Evolutionary conservation across 2,888 invertebrate genomes (phyloP), one percentile per base, ranked within the genome.

Genomic region (Ochropleura leucogaster): DNA sequence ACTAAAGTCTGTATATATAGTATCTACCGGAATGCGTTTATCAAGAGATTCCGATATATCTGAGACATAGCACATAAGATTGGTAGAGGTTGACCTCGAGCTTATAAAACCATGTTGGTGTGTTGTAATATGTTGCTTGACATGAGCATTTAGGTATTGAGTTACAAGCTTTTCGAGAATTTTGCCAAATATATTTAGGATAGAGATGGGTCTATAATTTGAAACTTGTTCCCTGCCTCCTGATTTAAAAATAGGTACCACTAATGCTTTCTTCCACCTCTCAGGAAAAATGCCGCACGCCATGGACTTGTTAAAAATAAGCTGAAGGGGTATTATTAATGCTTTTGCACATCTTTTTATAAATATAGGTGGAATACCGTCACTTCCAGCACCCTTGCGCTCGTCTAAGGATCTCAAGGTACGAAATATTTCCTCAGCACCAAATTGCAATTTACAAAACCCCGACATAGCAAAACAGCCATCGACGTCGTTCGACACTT

Each of bases 111-210:
- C 20, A 30, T 55, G 55, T 55, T 67, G 20, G 12, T 67, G 67
- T 10, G 0, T 12, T 6, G 51, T 65, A 9, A 65, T 65, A 51
- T n/a, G 2, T n/a, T 51, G 51, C 51, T 66, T 51, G 30, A 57
- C 55, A 46, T 57, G 67, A 0, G 55, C 67, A 30, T 57, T 55
- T 12, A 57, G 12, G 8, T 18, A 4, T 46, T 46, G 46, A 7
- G 67, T 68, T 20, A 55, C 55, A 46, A 57, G 12, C 16, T 57
- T 67, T 55, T 68, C 30, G 8, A 57, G 44, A 18, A 57, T 68
- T 68, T 68, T 55, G 30, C 55, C 67, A 8, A 57, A 68, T 68
- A 46, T 57, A 4, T 55, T 67, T 55, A 67, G 12, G 44, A 55
- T 44, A 44, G 67, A 55, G 44, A 67, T 66, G 14, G 66, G 51